Evolutionary conservation across 1,140 invertebrate species (phyloP).

Genomic region (Aphelinus atriplicis): DNA sequence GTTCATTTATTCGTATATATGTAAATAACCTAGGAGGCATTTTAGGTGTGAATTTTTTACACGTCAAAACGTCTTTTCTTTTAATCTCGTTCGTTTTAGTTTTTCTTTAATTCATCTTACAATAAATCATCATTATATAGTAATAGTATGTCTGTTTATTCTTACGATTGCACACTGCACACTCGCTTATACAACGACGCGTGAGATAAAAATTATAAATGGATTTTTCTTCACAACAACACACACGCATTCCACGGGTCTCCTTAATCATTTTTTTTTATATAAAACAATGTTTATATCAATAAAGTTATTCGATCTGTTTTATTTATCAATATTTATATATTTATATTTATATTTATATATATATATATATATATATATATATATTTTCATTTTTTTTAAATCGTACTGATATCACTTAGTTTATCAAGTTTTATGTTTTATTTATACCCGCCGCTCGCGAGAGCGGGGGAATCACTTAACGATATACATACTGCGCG

Average conservation of each 20-base stretch:
- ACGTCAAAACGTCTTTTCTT: conserved; percentile 52
- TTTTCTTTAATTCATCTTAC: conserved; percentile 20
- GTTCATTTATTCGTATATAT: conserved; percentile 30
- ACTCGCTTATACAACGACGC: conserved; percentile 21
- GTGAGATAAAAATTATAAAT: conserved; percentile 34
- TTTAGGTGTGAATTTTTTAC: conserved; percentile 54
- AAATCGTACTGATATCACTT: conserved; percentile 20
- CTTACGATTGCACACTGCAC: not conserved
- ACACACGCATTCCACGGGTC: conserved; percentile 45
- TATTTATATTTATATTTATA: conserved; percentile 50
- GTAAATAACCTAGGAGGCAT: conserved; percentile 49
- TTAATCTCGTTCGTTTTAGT: conserved; percentile 31
- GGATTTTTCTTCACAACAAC: conserved; percentile 47
- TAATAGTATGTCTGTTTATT: conserved; percentile 26
- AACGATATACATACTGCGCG: too few relatives aligned
- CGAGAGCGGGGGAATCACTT: too few relatives aligned
- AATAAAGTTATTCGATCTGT: conserved; percentile 11
- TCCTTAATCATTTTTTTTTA: conserved; percentile 37
- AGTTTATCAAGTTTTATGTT: conserved; percentile 19
- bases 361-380: conserved; percentile 42
- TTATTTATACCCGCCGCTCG: not conserved
- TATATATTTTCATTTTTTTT: conserved; percentile 36
- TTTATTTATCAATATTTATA: conserved; percentile 24
- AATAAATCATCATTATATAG: conserved; percentile 12
- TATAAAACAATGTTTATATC: conserved; percentile 53